Evolutionary conservation across 2,113 vertebrate genomes (phyloP).

Genomic region (Synodontis membranacea): DNA sequence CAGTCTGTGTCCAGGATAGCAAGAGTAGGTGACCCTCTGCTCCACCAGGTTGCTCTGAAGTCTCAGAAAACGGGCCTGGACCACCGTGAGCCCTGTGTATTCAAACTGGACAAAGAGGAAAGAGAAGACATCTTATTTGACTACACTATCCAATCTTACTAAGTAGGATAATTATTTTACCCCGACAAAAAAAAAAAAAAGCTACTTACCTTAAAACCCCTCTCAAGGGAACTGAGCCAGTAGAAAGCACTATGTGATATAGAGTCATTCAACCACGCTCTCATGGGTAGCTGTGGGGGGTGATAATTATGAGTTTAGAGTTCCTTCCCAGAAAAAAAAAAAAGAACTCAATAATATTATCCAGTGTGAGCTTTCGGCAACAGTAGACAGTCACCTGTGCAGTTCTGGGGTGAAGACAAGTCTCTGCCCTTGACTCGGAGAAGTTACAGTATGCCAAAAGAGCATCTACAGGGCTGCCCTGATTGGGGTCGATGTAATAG

Average conservation of each 20-base stretch:
- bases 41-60: slow-evolving; percentile 76
- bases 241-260: slow-evolving; percentile 68
- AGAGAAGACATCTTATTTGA: not conserved
- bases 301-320: slow-evolving; percentile 13
- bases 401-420: slow-evolving; percentile 77
- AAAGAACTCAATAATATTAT: not conserved
- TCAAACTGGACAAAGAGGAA: slow-evolving; percentile 70
- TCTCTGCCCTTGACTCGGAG: slow-evolving; percentile 74
- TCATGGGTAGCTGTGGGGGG: slow-evolving; percentile 74
- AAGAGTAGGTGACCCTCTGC: slow-evolving; percentile 81
- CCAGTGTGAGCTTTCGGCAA: not conserved
- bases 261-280: slow-evolving; percentile 78
- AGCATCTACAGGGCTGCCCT: slow-evolving; percentile 80
- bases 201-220: slow-evolving; percentile 76
- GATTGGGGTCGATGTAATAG: slow-evolving; percentile 91
- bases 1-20: slow-evolving; percentile 66
- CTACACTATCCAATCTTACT: not conserved
- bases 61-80: slow-evolving; percentile 85
- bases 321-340: slow-evolving; percentile 12
- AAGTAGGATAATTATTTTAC: not conserved
- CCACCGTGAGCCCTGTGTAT: slow-evolving; percentile 74
- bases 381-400: slow-evolving; percentile 71
- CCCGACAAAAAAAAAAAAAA: not conserved
- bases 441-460: slow-evolving; percentile 86
- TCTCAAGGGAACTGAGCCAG: slow-evolving; percentile 81